Conservation (phyloP, 2,797 vertebrate genomes). For the Valencia hispanica region DNA sequence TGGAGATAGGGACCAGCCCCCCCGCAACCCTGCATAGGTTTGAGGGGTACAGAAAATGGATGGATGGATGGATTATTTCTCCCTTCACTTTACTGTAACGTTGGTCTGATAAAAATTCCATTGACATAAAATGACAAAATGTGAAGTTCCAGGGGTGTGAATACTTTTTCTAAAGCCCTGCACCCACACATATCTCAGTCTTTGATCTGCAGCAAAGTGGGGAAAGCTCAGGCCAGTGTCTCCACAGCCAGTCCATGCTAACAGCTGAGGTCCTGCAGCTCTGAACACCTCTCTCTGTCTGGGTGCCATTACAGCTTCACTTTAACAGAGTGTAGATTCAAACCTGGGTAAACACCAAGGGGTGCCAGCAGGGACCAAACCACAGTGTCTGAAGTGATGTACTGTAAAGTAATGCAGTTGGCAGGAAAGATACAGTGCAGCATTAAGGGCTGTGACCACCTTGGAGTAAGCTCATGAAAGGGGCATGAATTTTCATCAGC, state of each 20-base stretch:
- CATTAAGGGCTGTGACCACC: conserved; percentile 45
- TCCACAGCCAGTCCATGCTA: conserved; percentile 30
- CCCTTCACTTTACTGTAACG: neutral
- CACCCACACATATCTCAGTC: conserved; percentile 25
- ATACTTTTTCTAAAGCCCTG: conserved; percentile 21
- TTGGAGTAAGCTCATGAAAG: conserved; percentile 59
- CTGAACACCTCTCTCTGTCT: conserved; percentile 63
- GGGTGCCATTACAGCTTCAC: conserved; percentile 64
- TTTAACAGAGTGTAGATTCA: conserved; percentile 73
- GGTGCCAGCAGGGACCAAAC: conserved; percentile 53
- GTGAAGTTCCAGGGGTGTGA: neutral
- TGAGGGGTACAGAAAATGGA: too few species aligned
- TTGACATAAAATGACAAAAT: neutral
- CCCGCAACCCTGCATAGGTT: too few species aligned
- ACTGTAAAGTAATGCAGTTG: conserved; percentile 59
- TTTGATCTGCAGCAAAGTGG: conserved; percentile 61
- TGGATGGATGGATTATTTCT: too few species aligned
- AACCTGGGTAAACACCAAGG: conserved; percentile 55
- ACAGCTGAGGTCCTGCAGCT: conserved; percentile 32
- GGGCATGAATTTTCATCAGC: conserved; percentile 49
- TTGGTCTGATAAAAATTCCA: neutral
- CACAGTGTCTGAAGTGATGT: conserved; percentile 58
- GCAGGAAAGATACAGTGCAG: conserved; percentile 40
- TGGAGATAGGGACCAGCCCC: too few species aligned
- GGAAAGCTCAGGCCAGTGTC: conserved; percentile 31